Percentiles rank a stretch among this genome's conserved stretches.
Evolutionary conservation across 2,888 invertebrate genomes (phyloP).

Genomic region (Sympetrum striolatum): DNA sequence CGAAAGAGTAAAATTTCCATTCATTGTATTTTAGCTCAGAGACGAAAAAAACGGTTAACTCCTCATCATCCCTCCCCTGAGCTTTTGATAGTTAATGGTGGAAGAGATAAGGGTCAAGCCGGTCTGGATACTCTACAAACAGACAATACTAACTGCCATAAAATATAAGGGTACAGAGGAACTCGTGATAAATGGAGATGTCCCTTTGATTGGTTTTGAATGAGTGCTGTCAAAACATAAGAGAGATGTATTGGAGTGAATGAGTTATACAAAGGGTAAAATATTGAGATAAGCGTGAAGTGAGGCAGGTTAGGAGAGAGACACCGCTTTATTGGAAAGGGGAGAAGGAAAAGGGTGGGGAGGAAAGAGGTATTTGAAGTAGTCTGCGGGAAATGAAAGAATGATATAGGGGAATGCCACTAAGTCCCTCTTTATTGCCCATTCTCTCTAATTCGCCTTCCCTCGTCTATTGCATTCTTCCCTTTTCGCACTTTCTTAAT

Average conservation of each 20-base stretch:
- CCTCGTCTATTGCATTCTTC: background rate
- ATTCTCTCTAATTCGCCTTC: constrained; percentile 8
- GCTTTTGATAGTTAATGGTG: too few relatives aligned
- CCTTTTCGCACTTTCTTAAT: background rate
- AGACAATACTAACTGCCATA: too few relatives aligned
- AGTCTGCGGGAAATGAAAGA: background rate
- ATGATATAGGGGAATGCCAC: constrained; percentile 28
- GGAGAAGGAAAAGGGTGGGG: background rate
- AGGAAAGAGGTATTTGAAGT: background rate
- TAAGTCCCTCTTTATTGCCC: background rate
- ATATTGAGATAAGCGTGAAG: background rate
- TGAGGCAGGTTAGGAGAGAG: background rate
- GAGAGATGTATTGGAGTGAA: background rate
- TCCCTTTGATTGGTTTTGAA: too few relatives aligned
- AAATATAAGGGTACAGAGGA: too few relatives aligned
- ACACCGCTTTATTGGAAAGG: background rate
- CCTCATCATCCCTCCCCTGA: too few relatives aligned
- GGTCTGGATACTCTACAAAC: too few relatives aligned
- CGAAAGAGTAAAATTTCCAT: too few relatives aligned
- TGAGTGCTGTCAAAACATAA: too few relatives aligned
- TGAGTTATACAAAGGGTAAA: background rate
- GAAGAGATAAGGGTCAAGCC: too few relatives aligned
- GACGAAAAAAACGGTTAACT: too few relatives aligned
- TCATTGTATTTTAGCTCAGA: too few relatives aligned
- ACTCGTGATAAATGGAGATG: too few relatives aligned